Evolutionary conservation across 37 sponge, comb jelly and placozoan species (phyloP), one percentile per base, ranked within the genome.

Genomic region (Halisarca cf. caerulea): DNA sequence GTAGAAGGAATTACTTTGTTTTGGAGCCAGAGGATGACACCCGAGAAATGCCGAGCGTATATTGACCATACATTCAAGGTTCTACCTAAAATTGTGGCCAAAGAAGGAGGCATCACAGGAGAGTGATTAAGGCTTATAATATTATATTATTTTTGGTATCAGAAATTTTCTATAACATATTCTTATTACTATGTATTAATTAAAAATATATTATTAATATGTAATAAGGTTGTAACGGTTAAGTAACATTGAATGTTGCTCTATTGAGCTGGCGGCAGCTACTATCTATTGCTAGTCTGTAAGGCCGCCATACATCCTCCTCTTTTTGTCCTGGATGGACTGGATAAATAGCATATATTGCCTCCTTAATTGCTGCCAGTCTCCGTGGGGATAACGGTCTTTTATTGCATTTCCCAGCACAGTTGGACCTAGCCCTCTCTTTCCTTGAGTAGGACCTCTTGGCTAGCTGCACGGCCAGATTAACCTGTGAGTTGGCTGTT

Each of bases 21-120:
- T 64, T 64, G 66, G 66, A 23, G 28, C 25, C 66, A 64, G 28
- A 64, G 28, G 28, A 64, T 64, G 25, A 69, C 71, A 36, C 38
- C 71, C 4, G 3, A 69, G 37, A 69, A 69, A 28, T 69, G 71
- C 71, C 3, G 71, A 32, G 33, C 2, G 7, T 69, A 69, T 36
- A 69, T 69, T 15, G 36, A 34, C 21, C 71, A 15, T 28, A 69
- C 71, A n/a, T 69, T 69, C 37, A 15, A 28, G 3, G 71, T 69
- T 69, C 34, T 69, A 3, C 71, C 71, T 28, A 28, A 28, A 28
- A 69, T 69, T 69, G 37, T 69, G 33, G 37, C 71, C 71, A 69
- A 69, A 69, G 71, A 69, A 69, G 71, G 71, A 36, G 71, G 71
- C 37, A 69, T 69, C 37, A 69, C 71, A 3, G 71, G 71, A 69